Conservation (phyloP, 2,888 invertebrate species). For the Beris chalybata region DNA sequence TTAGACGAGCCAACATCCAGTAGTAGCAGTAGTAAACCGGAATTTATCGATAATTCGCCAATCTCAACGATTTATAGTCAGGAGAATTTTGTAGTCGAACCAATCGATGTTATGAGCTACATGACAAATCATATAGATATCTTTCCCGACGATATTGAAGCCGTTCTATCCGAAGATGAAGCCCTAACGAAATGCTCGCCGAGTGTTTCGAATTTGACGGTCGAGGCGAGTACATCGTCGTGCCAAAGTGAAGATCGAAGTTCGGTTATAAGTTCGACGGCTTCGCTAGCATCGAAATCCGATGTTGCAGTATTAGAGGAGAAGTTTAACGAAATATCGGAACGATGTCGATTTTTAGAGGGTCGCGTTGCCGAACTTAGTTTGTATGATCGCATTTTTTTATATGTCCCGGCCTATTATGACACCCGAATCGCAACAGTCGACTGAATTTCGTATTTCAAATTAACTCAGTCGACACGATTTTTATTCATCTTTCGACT, state of each 20-base stretch:
- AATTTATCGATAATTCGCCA: constrained; percentile 14
- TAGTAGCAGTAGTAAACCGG: not conserved
- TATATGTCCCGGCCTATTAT: no score
- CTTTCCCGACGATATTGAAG: not conserved
- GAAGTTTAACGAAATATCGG: constrained; percentile 48
- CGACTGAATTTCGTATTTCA: no score
- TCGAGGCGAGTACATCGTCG: constrained; percentile 19
- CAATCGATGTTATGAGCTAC: constrained; percentile 21
- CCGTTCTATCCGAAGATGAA: constrained; percentile 18
- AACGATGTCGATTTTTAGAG: constrained; percentile 51
- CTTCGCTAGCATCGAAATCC: not conserved
- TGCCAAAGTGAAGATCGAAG: constrained; percentile 22
- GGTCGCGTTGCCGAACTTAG: constrained; percentile 52
- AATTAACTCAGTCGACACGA: no score
- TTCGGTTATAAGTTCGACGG: constrained; percentile 16
- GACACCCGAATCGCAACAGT: no score
- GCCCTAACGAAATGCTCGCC: constrained; percentile 24
- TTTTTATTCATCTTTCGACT: no score
- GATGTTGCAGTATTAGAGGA: constrained; percentile 43
- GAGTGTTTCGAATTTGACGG: constrained; percentile 4
- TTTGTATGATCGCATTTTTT: constrained; percentile 37
- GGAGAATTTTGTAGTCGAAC: constrained; percentile 16
- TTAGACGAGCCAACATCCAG: not conserved
- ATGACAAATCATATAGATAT: not conserved
- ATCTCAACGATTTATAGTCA: constrained; percentile 21